These are phyloP conservation scores for Ophioninae sp. DNA, from an alignment of 2,888 invertebrate species.

Conservation along the genomic window DNA sequence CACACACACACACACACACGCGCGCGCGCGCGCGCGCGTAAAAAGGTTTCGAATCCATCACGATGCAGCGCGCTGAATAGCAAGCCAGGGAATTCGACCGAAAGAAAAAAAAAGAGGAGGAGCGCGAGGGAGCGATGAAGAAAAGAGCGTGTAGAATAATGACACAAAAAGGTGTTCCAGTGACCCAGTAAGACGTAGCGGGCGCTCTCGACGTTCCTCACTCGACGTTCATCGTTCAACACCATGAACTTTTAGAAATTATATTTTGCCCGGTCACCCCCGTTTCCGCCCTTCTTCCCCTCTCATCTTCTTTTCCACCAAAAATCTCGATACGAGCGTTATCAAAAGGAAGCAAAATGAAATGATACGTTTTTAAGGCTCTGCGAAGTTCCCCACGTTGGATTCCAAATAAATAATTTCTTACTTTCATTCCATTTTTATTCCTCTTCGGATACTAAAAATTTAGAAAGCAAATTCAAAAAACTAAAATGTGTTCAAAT, in stretches of 20 bases:
- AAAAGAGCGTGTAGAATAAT: slow-evolving; percentile 43
- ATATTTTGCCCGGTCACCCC: slow-evolving; percentile 29
- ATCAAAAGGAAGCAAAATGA: neutral
- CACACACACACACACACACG: too few relatives aligned
- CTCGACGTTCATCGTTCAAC: slow-evolving; percentile 30
- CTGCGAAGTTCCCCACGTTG: too few relatives aligned
- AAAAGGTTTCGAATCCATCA: neutral
- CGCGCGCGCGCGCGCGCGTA: too few relatives aligned
- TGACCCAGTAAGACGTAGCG: slow-evolving; percentile 58
- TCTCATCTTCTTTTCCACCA: slow-evolving; percentile 11
- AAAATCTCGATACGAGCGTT: neutral
- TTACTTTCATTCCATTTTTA: too few relatives aligned
- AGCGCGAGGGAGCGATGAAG: slow-evolving; percentile 25
- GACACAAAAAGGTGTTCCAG: slow-evolving; percentile 59
- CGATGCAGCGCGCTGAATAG: neutral
- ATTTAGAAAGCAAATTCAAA: too few relatives aligned
- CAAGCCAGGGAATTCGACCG: slow-evolving; percentile 1
- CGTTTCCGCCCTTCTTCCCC: neutral
- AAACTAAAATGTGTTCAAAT: too few relatives aligned
- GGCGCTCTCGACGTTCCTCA: slow-evolving; percentile 43
- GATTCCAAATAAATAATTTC: too few relatives aligned
- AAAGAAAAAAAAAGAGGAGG: neutral
- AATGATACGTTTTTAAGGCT: neutral
- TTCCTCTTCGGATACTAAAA: too few relatives aligned
- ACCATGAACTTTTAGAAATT: slow-evolving; percentile 52